Percentiles rank a stretch among this genome's conserved stretches.
phyloP scores from a whole-genome alignment of 2,888 invertebrate genomes.

The Campopleginae sp. region DNA sequence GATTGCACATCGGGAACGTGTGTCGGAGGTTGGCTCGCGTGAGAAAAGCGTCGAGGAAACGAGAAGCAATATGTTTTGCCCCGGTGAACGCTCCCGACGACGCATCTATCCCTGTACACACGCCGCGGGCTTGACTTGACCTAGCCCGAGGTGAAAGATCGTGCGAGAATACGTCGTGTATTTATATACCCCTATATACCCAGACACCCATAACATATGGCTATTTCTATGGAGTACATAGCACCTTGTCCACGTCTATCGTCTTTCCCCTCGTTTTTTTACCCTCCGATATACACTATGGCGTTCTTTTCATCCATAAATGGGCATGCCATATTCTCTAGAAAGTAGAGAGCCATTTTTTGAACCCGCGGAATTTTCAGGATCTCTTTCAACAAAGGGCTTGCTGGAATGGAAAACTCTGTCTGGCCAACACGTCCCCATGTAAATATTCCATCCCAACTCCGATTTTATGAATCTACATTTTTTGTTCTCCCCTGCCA shows the following conservation, averaged over 20 bases:
- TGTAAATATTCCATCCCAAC: constrained; percentile 1
- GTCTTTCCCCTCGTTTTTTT: background rate
- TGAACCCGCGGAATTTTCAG: background rate
- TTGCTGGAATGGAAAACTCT: background rate
- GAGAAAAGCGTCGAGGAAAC: constrained; percentile 65
- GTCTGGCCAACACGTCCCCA: background rate
- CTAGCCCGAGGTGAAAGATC: constrained; percentile 49
- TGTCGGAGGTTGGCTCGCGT: constrained; percentile 38
- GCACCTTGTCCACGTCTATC: background rate
- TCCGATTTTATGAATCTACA: background rate
- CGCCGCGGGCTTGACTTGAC: constrained; percentile 33
- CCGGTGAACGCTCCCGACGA: constrained; percentile 37
- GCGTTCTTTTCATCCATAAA: background rate
- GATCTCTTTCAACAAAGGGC: background rate
- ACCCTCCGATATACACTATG: background rate
- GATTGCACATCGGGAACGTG: background rate
- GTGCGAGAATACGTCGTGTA: constrained; percentile 23
- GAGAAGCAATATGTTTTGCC: constrained; percentile 65
- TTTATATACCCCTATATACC: background rate
- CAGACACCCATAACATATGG: constrained; percentile 1
- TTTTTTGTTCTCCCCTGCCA: background rate
- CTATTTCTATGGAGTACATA: constrained; percentile 7
- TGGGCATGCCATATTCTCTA: background rate
- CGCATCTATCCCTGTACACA: constrained; percentile 13
- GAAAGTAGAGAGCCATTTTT: constrained; percentile 4